Evolutionary conservation across 2,113 vertebrate genomes (phyloP).

Genomic region (Xiphophorus hellerii): DNA sequence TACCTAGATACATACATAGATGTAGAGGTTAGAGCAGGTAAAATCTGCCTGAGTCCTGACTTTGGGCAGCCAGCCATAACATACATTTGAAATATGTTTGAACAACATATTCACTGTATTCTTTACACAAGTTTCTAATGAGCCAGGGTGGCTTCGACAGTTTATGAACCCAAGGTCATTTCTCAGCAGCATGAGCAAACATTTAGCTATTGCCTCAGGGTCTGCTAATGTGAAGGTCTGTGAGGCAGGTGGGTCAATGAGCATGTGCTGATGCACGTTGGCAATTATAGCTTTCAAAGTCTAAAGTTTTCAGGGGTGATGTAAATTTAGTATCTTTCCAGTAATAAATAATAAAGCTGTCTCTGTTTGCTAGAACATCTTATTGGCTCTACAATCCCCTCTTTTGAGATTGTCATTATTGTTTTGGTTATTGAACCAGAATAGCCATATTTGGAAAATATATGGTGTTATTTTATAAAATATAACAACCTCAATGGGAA

Average conservation of each 20-base stretch:
- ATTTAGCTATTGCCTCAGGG: constrained; percentile 81
- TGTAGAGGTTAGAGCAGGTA: not conserved
- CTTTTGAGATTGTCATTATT: not conserved
- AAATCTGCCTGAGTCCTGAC: constrained; percentile 2
- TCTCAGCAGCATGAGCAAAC: constrained; percentile 76
- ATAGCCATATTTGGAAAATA: not conserved
- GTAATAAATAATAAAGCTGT: not conserved
- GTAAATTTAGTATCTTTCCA: constrained; percentile 44
- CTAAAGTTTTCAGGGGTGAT: constrained; percentile 65
- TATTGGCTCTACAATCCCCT: not conserved
- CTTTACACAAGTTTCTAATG: constrained; percentile 65
- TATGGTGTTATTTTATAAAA: not conserved
- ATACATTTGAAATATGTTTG: constrained; percentile 42
- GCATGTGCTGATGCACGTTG: constrained; percentile 60
- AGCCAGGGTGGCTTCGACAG: constrained; percentile 62
- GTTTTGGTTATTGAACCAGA: not conserved
- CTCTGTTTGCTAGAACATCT: constrained; percentile 1
- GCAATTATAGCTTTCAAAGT: constrained; percentile 63
- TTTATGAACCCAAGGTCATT: constrained; percentile 69
- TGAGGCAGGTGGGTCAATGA: constrained; percentile 54
- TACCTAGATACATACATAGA: not conserved
- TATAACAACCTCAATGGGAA: not conserved
- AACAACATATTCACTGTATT: constrained; percentile 75
- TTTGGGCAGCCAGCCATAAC: constrained; percentile 5
- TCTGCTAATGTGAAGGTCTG: constrained; percentile 75